These are phyloP conservation scores for Poecile montanus DNA, from an alignment of 2,797 vertebrate species.

Conservation along the genomic window DNA sequence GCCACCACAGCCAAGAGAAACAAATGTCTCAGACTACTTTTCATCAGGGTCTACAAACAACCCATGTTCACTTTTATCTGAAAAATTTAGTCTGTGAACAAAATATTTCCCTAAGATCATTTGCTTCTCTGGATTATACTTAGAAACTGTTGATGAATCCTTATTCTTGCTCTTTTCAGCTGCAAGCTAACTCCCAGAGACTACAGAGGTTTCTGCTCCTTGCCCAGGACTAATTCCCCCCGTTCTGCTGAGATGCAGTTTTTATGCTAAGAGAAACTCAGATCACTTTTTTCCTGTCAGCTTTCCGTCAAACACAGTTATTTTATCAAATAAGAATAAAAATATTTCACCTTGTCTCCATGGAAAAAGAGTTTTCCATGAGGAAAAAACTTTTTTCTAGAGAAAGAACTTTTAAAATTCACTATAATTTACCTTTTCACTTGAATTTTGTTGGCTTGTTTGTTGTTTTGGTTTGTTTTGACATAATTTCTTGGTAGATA, in stretches of 20 bases:
- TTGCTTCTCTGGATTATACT: not conserved
- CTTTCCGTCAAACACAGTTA: not conserved
- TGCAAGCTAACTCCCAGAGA: not conserved
- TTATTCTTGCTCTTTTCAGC: not conserved
- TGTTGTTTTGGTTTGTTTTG: not conserved
- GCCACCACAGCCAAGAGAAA: not conserved
- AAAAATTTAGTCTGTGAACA: not conserved
- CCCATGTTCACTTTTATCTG: not conserved
- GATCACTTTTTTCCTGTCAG: not conserved
- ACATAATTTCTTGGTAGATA: not conserved
- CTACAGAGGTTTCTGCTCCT: not conserved
- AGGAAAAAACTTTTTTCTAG: not conserved
- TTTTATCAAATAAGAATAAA: not conserved
- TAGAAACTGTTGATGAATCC: not conserved
- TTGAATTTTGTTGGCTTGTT: not conserved
- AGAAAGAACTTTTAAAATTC: not conserved
- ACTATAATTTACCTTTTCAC: not conserved
- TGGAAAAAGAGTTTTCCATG: not conserved
- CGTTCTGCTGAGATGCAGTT: not conserved
- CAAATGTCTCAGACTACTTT: not conserved
- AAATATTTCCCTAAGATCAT: not conserved
- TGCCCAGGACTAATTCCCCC: fast-evolving
- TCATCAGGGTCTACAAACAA: not conserved
- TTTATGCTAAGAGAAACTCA: not conserved
- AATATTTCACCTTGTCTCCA: not conserved